Evolutionary conservation across 2,113 vertebrate species (phyloP), one percentile per base, ranked within the genome.

Genomic region (Labrus mixtus): DNA sequence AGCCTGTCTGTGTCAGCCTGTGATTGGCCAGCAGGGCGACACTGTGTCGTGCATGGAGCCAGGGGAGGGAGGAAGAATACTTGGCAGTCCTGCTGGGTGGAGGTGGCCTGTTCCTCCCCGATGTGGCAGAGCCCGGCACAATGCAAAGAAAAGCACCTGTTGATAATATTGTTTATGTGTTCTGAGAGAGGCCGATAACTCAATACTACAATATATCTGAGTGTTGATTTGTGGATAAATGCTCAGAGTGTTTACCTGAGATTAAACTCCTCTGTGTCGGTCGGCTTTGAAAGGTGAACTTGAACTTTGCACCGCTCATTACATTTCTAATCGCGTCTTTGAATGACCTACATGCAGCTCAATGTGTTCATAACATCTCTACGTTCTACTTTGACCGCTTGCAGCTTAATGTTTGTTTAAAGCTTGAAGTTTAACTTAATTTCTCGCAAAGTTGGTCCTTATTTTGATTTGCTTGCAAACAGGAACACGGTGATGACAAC

Each of bases 11-110:
- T 78, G 58, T 65, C 62, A 22, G 48, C 61, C 67, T 85, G 58
- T 84, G 87, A 93, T 93, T 92, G 89, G 92, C 41, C 41, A 6
- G 43, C 16, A 9, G 12, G 43, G 15, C 2, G 5, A 36, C 48
- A 51, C 29, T 63, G 58, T 39, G 60, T 68, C 48, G 11, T 29
- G 45, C 29, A n/a, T 15, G 51, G 41, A 58, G 37, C 13, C 3
- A 75, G 58, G 22, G 73, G 78, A 54, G 68, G 75, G 48, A 69
- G 56, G 43, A 17, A 8, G 20, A 50, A 37, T 58, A 63, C 61
- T 76, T 69, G 57, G 51, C 50, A 67, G 51, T 1, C 17, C 15
- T 4, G 33, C 6, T 50, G 39, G 53, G 41, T 37, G 43, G 63
- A 81, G 37, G 46, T 43, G 23, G 22, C n/a, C 8, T 0, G 4